A percentile compares a stretch with the other conserved stretches of the same genome.
Evolutionary conservation across 2,113 vertebrate species (phyloP).

Genomic region (Gopherus evgoodei): DNA sequence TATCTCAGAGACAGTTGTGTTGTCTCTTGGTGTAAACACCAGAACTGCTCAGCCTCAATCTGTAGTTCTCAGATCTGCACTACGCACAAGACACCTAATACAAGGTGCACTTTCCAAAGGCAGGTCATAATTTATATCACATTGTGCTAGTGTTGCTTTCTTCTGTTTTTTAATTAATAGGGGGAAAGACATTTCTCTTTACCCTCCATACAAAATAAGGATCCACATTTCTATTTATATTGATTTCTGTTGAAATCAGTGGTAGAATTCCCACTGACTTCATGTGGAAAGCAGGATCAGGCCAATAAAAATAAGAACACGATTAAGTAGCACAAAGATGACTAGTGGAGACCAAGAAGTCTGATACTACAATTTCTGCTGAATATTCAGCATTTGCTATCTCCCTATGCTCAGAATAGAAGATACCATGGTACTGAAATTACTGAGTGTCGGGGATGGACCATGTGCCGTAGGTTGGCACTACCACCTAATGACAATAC

Average conservation of each 20-base stretch:
- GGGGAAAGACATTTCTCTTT: not conserved
- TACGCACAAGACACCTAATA: slow-evolving; percentile 50
- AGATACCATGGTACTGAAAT: slow-evolving; percentile 44
- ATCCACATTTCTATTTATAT: not conserved
- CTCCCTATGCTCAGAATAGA: slow-evolving; percentile 38
- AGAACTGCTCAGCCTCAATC: slow-evolving; percentile 71
- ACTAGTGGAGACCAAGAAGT: slow-evolving; percentile 13
- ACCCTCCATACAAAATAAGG: not conserved
- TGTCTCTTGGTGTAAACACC: slow-evolving; percentile 63
- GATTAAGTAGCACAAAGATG: slow-evolving; percentile 26
- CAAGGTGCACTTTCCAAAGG: not conserved
- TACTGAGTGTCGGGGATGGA: not conserved
- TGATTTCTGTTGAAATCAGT: not conserved
- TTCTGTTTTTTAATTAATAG: not conserved
- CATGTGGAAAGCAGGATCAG: slow-evolving; percentile 11
- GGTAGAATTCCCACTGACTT: not conserved
- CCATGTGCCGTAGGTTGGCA: not conserved
- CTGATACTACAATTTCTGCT: slow-evolving; percentile 11
- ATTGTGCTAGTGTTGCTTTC: not conserved
- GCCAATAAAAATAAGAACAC: not conserved
- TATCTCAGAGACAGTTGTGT: slow-evolving; percentile 73
- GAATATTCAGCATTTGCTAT: slow-evolving; percentile 65
- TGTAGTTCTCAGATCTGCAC: slow-evolving; percentile 35
- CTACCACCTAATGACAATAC: not conserved
- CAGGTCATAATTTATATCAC: not conserved